Evolutionary conservation across 1,140 invertebrate species (phyloP), one percentile per base, ranked within the genome.

Genomic region (Drosophila nannoptera): DNA sequence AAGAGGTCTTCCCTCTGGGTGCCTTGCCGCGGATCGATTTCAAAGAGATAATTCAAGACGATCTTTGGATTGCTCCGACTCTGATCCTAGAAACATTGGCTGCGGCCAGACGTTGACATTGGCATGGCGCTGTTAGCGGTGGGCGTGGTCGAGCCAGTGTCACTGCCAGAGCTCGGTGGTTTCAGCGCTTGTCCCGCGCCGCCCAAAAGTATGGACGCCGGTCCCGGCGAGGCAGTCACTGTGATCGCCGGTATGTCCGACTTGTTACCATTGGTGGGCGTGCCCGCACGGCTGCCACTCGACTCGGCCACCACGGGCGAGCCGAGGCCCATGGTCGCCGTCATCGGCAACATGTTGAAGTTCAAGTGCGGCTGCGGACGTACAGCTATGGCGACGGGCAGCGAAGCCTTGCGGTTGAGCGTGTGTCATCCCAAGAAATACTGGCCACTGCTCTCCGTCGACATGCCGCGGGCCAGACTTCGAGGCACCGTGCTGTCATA

Each of bases 381-480:
- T 31, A 76, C 73, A 42, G 73, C 71, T 58, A 84, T 75, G 14
- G 80, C 75, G 8, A 86, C 78, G 4, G 81, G 81, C 42, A 86
- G 48, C 14, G 78, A 86, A n/a, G 71, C 68, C 60, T 86, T 86
- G 43, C 81, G 75, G 50, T 78, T 82, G 7, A 78, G 68, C 58
- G 78, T 82, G 50, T 86, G 78, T 82, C 81, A 86, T 81, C 81
- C 81, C 38, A 77, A 82, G 58, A 76, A 81, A 35, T 82, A 77
- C 54, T 82, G 75, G 0, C 56, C 63, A n/a, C 72, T 81, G 49
- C 67, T 74, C 43, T 86, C 78, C 9, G 75, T 69, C 9, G 81
- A 77, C 54, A 78, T 38, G 16, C 78, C 81, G 0, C 81, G 69
- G n/a, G 56, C 58, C 36, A 86, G 32, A 56, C 58, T 76, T 5